These are phyloP conservation scores for Drosophila arawakana DNA, from an alignment of 1,140 invertebrate species.

Conservation along the genomic window DNA sequence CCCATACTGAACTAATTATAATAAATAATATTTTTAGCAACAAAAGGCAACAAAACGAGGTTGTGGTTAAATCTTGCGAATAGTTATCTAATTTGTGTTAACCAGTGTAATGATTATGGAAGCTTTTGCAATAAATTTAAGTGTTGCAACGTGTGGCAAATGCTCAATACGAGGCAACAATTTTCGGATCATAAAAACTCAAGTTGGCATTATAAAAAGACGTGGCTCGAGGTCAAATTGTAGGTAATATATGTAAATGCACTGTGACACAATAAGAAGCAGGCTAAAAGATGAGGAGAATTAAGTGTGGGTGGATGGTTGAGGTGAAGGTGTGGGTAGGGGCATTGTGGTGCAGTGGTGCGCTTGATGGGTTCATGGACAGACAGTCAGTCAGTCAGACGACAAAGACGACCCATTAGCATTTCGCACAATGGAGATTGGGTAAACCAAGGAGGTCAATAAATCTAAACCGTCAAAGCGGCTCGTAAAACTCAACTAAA, in stretches of 20 bases:
- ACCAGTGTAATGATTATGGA: not conserved
- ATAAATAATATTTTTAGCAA: too few species aligned
- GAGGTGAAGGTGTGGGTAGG: not conserved
- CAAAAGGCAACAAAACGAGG: too few species aligned
- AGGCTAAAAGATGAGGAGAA: not conserved
- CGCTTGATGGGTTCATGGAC: not conserved
- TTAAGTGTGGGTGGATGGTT: not conserved
- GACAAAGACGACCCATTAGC: conserved; percentile 23
- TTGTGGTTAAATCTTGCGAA: not conserved
- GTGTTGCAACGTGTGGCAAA: not conserved
- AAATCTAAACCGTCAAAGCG: conserved; percentile 61
- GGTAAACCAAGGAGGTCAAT: conserved; percentile 59
- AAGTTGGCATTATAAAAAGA: conserved; percentile 40
- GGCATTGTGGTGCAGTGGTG: not conserved
- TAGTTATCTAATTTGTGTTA: not conserved
- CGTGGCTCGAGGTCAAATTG: conserved; percentile 8
- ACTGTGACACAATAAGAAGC: conserved; percentile 11
- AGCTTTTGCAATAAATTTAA: not conserved
- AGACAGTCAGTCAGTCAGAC: not conserved
- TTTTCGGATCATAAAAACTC: conserved; percentile 20
- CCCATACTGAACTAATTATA: too few species aligned
- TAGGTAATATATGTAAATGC: conserved; percentile 12
- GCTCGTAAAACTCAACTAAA: conserved; percentile 62
- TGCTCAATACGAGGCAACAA: not conserved
- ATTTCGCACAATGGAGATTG: conserved; percentile 59